A percentile compares a stretch with the other conserved stretches of the same genome.
Conservation (phyloP, 2,113 vertebrate genomes). For the Furnarius figulus region DNA sequence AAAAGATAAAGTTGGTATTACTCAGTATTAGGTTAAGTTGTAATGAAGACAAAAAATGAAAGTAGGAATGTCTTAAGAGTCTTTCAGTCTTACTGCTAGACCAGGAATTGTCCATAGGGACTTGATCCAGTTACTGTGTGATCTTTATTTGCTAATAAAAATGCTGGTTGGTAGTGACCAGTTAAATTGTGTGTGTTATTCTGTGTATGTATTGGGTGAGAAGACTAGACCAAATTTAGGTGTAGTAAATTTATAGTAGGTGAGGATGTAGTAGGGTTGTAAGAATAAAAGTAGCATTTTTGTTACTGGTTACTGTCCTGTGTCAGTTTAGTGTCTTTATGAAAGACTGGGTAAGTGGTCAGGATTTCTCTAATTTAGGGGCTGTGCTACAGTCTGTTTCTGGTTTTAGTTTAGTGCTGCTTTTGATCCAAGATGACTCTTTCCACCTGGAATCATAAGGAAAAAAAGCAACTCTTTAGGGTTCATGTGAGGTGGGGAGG, state of each 20-base stretch:
- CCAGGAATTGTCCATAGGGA: not conserved
- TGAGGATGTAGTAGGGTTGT: not conserved
- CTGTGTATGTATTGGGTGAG: not conserved
- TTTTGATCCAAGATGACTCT: not conserved
- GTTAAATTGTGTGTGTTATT: not conserved
- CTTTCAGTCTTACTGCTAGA: not conserved
- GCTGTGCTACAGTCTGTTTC: not conserved
- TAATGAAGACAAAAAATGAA: not conserved
- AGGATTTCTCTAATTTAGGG: not conserved
- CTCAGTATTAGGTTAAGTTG: not conserved
- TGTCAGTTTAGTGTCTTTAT: not conserved
- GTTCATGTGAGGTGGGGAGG: not conserved
- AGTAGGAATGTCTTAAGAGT: not conserved
- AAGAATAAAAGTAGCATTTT: not conserved
- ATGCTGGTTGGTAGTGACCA: not conserved
- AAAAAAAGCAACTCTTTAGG: not conserved
- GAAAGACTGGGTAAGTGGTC: not conserved
- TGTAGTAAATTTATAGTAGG: not conserved
- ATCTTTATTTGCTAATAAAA: not conserved
- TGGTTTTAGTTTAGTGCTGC: not conserved
- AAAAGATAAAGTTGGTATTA: not conserved
- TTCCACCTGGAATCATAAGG: not conserved
- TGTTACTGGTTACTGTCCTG: not conserved
- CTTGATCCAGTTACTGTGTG: not conserved
- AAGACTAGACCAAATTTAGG: not conserved